phyloP scores from a whole-genome alignment of 2,888 invertebrate genomes.

The Tipula vernalis region DNA sequence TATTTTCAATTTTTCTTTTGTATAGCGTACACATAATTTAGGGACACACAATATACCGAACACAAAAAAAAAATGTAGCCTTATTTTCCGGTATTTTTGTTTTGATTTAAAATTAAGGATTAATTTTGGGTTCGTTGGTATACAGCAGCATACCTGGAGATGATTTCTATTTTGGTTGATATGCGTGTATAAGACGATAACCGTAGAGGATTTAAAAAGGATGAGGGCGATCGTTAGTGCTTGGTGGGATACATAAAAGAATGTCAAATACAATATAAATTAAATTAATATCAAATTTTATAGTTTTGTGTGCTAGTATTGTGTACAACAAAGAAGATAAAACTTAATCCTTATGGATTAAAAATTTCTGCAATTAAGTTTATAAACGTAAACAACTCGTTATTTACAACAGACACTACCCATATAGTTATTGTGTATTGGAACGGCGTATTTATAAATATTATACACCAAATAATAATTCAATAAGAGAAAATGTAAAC shows the following conservation, averaged over 20 bases:
- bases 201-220: neutral
- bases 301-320: neutral
- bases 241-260: neutral
- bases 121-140: neutral
- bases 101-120: neutral
- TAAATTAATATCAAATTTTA: neutral
- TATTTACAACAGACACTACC: neutral
- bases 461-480: neutral
- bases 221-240: neutral
- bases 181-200: neutral
- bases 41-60: neutral
- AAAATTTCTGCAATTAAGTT: neutral
- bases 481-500: neutral
- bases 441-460: neutral
- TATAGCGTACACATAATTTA: neutral
- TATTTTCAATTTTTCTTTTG: neutral
- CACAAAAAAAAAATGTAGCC: neutral
- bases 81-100: neutral
- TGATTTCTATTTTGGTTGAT: neutral
- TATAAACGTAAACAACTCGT: neutral
- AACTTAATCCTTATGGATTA: neutral
- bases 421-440: neutral
- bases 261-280: neutral
- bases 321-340: neutral
- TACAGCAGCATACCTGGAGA: neutral